These are phyloP conservation scores for Cyanocitta stelleri DNA, from an alignment of 2,113 vertebrate genomes.

Conservation along the genomic window DNA sequence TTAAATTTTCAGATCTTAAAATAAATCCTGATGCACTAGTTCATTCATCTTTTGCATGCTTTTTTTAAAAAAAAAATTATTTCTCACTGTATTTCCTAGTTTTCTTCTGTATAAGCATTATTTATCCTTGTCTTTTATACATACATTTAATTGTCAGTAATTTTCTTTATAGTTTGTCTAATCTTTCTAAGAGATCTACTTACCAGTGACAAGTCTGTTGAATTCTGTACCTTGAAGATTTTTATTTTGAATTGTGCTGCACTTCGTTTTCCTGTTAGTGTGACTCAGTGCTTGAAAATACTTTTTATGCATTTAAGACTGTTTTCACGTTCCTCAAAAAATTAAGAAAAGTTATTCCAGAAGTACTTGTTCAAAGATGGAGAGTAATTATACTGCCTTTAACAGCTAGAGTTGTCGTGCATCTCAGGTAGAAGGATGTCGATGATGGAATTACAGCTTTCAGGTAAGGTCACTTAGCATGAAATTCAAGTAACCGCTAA, in stretches of 20 bases:
- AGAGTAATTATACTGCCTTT: background rate
- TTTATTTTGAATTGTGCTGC: background rate
- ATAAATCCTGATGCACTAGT: background rate
- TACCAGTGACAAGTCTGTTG: background rate
- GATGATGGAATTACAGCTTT: background rate
- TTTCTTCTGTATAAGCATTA: background rate
- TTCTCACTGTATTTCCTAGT: background rate
- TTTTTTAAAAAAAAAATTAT: background rate
- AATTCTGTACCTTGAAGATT: background rate
- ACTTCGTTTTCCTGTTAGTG: background rate
- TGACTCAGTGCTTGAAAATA: background rate
- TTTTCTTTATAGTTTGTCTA: background rate
- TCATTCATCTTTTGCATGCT: background rate
- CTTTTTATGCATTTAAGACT: background rate
- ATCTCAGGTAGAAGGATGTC: background rate
- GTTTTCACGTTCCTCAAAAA: background rate
- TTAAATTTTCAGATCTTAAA: background rate
- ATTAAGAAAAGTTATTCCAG: background rate
- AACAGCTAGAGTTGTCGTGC: background rate
- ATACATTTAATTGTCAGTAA: background rate
- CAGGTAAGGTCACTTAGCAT: background rate
- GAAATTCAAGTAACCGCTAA: background rate
- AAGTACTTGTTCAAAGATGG: background rate
- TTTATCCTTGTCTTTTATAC: background rate
- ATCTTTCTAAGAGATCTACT: background rate